Evolutionary conservation across 1,140 invertebrate species (phyloP), one percentile per base, ranked within the genome.

Genomic region (Drosophila tristis): DNA sequence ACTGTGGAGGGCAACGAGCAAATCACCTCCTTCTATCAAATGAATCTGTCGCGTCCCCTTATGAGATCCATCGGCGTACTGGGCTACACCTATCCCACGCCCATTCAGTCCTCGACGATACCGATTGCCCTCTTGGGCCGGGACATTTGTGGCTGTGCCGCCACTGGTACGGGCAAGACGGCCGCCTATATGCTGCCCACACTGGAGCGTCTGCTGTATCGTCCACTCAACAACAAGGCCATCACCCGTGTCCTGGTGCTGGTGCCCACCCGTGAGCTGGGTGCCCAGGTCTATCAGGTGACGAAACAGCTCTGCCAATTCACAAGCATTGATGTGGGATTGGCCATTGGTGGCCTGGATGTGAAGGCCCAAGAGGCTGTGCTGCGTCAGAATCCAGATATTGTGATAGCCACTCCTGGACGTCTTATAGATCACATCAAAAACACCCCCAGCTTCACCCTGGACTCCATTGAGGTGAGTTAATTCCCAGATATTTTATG

Each of bases 171-270:
- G 5, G 98, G 98, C 31, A 99, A 99, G 94, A 99, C 99, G 2
- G 97, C 98, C 0, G 98, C 98, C 0, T 99, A 99, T 91, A 99
- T 99, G 97, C 93, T 99, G 67, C 99, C 99, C 4, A 98, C 98
- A 29, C 91, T 99, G 23, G 99, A 99, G 93, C 94, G 99, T 75
- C 93, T 99, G 55, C 92, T 99, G 3, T 99, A 97, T 90, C 95
- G 95, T 59, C 95, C 93, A 56, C 91, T 92, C 61, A 92, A 93
- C 44, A 94, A 94, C 58, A 92, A 94, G 43, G 93, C 95, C 9
- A 93, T 96, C 7, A 98, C 97, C 0, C 93, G 98, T 73, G 98
- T 99, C 7, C 93, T 99, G 9, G 96, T 99, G 15, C 92, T 99
- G 2, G 98, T 99, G 11, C 99, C 99, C 2, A 99, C 99, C 0